Percentiles rank a stretch among this genome's conserved stretches.
These are phyloP conservation scores for Chloroceryle aenea DNA, from an alignment of 2,113 vertebrate genomes.

Conservation along the genomic window DNA sequence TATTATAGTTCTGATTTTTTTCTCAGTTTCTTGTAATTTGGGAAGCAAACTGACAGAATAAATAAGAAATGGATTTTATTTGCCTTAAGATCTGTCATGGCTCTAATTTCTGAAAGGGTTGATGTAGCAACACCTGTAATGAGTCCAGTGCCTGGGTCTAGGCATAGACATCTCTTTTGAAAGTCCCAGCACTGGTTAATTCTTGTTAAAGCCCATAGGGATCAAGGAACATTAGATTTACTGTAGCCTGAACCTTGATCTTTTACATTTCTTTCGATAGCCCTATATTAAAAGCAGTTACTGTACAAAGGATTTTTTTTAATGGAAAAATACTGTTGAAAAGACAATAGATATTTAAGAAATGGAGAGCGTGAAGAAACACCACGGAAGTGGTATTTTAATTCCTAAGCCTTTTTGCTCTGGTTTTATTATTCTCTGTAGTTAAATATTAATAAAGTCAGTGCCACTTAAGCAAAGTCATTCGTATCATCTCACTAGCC, in stretches of 20 bases:
- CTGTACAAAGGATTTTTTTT: neutral
- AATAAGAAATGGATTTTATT: neutral
- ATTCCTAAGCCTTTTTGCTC: conserved; percentile 5
- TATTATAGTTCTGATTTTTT: neutral
- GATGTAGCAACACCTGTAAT: neutral
- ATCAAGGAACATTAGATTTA: neutral
- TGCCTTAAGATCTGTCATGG: neutral
- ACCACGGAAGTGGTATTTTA: neutral
- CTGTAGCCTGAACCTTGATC: neutral
- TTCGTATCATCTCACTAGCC: neutral
- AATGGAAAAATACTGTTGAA: neutral
- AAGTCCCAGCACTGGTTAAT: neutral
- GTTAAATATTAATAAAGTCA: conserved; percentile 59
- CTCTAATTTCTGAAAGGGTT: neutral
- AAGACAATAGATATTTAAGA: neutral
- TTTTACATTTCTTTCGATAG: neutral
- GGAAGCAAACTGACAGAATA: neutral
- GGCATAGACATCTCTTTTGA: neutral
- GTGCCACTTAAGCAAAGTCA: conserved; percentile 26
- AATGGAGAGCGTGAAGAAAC: neutral
- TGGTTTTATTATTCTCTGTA: conserved; percentile 30
- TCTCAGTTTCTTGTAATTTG: neutral
- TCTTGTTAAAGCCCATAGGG: neutral
- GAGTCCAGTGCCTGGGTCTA: neutral
- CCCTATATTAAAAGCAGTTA: neutral